Conservation (phyloP, 2,888 invertebrate species). For the Choristoneura rosaceana region DNA sequence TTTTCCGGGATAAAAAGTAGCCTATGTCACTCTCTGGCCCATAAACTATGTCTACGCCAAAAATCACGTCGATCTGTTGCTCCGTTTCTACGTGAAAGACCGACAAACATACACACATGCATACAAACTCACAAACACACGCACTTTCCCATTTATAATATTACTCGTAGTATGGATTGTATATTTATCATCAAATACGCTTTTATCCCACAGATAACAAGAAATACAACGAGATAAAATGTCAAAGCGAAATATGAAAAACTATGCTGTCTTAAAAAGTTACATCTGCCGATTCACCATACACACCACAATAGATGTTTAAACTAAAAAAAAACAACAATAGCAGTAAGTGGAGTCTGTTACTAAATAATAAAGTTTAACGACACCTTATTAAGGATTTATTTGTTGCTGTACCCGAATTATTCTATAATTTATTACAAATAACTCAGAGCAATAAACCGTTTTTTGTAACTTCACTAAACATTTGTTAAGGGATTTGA, state of each 20-base stretch:
- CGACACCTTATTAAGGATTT: slow-evolving; percentile 84
- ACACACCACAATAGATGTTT: slow-evolving; percentile 75
- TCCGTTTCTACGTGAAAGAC: too few relatives aligned
- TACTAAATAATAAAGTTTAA: slow-evolving; percentile 78
- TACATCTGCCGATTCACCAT: slow-evolving; percentile 54
- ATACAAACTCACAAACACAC: too few relatives aligned
- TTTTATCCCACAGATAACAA: neutral
- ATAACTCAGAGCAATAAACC: slow-evolving; percentile 71
- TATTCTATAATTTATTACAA: slow-evolving; percentile 84
- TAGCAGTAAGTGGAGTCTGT: slow-evolving; percentile 77
- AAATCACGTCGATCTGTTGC: too few relatives aligned
- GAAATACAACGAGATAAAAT: neutral
- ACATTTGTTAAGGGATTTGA: slow-evolving; percentile 76
- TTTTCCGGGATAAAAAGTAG: too few relatives aligned
- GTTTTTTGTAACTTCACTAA: slow-evolving; percentile 53
- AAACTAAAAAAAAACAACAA: slow-evolving; percentile 72
- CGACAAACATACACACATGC: too few relatives aligned
- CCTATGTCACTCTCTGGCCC: too few relatives aligned
- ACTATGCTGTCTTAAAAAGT: neutral
- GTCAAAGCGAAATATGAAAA: too few relatives aligned
- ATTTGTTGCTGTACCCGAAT: slow-evolving; percentile 77
- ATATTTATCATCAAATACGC: too few relatives aligned
- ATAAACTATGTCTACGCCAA: too few relatives aligned
- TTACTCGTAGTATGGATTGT: too few relatives aligned
- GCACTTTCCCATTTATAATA: too few relatives aligned